phyloP scores from a whole-genome alignment of 2,113 vertebrate species.

The Podocnemis expansa region DNA sequence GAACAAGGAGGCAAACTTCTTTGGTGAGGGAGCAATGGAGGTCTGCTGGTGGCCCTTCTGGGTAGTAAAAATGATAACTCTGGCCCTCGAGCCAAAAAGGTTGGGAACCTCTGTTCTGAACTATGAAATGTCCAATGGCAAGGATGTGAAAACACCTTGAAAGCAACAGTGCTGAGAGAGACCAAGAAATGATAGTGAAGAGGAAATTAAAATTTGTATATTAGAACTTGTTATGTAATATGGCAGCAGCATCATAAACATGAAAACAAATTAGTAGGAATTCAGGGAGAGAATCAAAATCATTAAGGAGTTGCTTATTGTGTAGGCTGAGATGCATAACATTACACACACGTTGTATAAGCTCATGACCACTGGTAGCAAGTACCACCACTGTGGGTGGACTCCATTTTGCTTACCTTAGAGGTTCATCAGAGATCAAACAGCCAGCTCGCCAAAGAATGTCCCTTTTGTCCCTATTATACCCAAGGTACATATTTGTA shows the following conservation, averaged over 20 bases:
- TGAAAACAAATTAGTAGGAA: not conserved
- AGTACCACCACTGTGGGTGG: not conserved
- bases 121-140: not conserved
- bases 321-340: not conserved
- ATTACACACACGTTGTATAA: not conserved
- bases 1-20: no score
- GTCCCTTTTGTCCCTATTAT: not conserved
- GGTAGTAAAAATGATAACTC: no score
- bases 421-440: not conserved
- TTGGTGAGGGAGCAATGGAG: no score
- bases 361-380: not conserved
- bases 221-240: not conserved
- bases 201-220: fast-evolving
- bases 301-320: not conserved
- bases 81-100: no score
- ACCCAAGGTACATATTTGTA: not conserved
- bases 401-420: not conserved
- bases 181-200: fast-evolving
- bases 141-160: fast-evolving
- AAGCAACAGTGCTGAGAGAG: not conserved
- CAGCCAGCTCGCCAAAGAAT: not conserved
- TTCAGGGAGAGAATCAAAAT: not conserved
- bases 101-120: no score
- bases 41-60: no score
- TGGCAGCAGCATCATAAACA: not conserved